phyloP scores from a whole-genome alignment of 2,888 invertebrate genomes.

The Scelioninae gen. 1 region DNA sequence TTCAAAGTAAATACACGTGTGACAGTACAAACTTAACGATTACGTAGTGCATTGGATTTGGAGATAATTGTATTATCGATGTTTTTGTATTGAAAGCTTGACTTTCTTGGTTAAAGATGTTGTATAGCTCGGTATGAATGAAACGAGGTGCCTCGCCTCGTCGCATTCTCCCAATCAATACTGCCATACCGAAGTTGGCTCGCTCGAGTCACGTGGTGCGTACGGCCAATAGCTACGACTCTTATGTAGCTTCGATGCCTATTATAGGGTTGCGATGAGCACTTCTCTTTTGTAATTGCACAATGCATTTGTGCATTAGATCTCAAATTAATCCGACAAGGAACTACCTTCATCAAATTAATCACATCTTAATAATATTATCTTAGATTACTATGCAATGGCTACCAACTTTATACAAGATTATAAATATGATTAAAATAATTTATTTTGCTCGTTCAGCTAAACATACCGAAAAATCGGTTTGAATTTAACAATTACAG shows the following conservation, averaged over 20 bases:
- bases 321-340: constrained; percentile 36
- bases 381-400: too few relatives aligned
- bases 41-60: constrained; percentile 33
- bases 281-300: constrained; percentile 59
- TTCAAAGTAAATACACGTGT: constrained; percentile 10
- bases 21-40: constrained; percentile 13
- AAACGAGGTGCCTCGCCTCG: constrained; percentile 68
- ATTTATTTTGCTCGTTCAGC: too few relatives aligned
- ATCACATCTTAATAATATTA: not conserved
- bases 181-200: constrained; percentile 69
- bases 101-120: constrained; percentile 59
- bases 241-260: constrained; percentile 61
- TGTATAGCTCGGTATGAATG: constrained; percentile 61
- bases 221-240: constrained; percentile 67
- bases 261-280: constrained; percentile 55
- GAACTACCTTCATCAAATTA: not conserved
- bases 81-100: constrained; percentile 38
- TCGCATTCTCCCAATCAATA: constrained; percentile 71
- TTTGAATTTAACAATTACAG: too few relatives aligned
- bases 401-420: too few relatives aligned
- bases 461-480: too few relatives aligned
- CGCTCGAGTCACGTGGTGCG: constrained; percentile 69
- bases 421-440: too few relatives aligned
- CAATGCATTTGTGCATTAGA: constrained; percentile 47
- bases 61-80: constrained; percentile 39